These are phyloP conservation scores for Willisornis vidua DNA, from an alignment of 2,113 vertebrate genomes.

Conservation along the genomic window DNA sequence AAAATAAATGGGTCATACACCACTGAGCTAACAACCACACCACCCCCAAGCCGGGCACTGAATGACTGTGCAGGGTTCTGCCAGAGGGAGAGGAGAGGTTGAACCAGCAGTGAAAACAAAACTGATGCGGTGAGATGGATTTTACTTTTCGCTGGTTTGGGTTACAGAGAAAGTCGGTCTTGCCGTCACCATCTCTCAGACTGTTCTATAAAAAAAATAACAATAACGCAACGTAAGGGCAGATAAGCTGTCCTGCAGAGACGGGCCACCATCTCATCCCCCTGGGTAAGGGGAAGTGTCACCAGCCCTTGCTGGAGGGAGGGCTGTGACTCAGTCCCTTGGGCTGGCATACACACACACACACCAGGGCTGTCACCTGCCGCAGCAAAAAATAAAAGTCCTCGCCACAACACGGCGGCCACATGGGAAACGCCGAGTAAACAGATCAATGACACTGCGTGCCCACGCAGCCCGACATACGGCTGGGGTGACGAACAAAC, in stretches of 20 bases:
- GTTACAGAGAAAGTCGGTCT: conserved; percentile 79
- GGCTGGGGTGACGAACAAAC: not conserved
- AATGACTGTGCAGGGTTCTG: conserved; percentile 77
- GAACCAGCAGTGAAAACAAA: conserved; percentile 79
- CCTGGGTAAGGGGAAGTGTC: not conserved
- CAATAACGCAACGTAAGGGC: rapidly evolving
- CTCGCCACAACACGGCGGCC: not conserved
- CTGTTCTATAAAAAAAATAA: not conserved
- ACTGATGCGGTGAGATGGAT: conserved; percentile 79
- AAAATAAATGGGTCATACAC: conserved; percentile 79
- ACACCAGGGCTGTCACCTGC: not conserved
- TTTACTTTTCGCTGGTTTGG: conserved; percentile 79
- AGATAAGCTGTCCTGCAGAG: not conserved
- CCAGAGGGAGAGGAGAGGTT: conserved; percentile 67
- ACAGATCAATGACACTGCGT: not conserved
- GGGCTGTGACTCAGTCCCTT: conserved; percentile 54
- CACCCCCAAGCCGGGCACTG: conserved; percentile 72
- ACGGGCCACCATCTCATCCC: rapidly evolving
- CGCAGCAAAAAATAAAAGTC: not conserved
- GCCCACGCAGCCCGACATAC: not conserved
- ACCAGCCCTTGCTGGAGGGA: rapidly evolving
- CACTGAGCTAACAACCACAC: conserved; percentile 78
- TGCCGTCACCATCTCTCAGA: not conserved
- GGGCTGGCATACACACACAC: conserved; percentile 16
- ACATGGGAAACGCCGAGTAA: not conserved